A percentile compares a stretch with the other conserved stretches of the same genome.
Evolutionary conservation across 2,113 vertebrate genomes (phyloP).

Genomic region (Heteronetta atricapilla): DNA sequence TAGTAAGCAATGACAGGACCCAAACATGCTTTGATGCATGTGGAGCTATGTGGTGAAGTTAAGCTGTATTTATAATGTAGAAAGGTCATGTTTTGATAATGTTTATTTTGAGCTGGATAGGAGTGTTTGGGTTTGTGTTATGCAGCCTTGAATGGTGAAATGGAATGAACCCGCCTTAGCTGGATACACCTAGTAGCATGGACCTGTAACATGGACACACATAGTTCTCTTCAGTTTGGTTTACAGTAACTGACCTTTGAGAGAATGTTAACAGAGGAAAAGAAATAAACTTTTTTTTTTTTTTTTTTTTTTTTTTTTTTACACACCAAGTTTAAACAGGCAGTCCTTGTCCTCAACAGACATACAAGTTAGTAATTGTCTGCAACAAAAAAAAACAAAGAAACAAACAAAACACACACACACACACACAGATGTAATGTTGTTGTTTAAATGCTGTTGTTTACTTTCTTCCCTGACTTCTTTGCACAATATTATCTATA

Average conservation of each 20-base stretch:
- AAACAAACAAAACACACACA: background rate
- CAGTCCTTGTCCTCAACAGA: background rate
- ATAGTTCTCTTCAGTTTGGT: background rate
- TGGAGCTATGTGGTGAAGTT: background rate
- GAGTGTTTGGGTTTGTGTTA: background rate
- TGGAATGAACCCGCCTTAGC: background rate
- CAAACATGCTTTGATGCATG: background rate
- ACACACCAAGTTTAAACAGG: background rate
- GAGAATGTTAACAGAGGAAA: background rate
- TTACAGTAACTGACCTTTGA: background rate
- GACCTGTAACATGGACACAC: background rate
- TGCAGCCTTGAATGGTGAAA: background rate
- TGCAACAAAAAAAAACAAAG: background rate
- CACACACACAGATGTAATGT: background rate
- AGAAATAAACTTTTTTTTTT: background rate
- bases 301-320: background rate
- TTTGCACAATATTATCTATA: background rate
- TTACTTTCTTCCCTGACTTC: background rate
- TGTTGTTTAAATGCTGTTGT: background rate
- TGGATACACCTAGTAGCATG: background rate
- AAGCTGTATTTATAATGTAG: background rate
- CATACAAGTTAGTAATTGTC: background rate
- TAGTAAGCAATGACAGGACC: background rate
- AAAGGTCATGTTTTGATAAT: background rate
- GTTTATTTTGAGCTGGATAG: background rate